Evolutionary conservation across 2,113 vertebrate genomes (phyloP), one percentile per base, ranked within the genome.

Genomic region (Bagarius yarrelli): DNA sequence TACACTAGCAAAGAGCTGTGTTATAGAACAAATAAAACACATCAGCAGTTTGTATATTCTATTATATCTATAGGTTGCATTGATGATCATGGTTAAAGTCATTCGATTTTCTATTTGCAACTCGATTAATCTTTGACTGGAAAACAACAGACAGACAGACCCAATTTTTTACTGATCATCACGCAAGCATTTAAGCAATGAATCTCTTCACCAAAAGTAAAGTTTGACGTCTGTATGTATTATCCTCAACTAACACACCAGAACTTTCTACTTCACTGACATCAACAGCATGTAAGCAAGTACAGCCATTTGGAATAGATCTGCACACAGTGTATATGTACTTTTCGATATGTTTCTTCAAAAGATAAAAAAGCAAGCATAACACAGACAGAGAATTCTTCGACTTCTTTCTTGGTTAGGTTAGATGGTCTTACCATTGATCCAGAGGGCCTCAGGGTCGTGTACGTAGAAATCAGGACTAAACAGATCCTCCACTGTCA

Each of bases 401-500:
- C 53, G 19, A 18, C n/a, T 19, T 16, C 16, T 9, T 66, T 64
- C 23, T 57, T 8, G 5, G 21, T 12, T n/a, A 40, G 50, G 64
- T 36, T 40, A n/a, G n/a, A n/a, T n/a, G n/a, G 8, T 93, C 95
- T 88, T 93, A 98, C 97, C 96, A 72, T 95, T 97, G 90, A 99
- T 96, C 97, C 97, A 98, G 64, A 90, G 94, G 61, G 95, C 95
- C 86, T 97, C 96, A 1, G 96, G 96, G 90, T 98, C 95, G 25
- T 96, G 95, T 66, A 94, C 86, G 6, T 92, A 19, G 80, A 98
- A 97, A 8, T 98, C 95, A 23, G 94, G 91, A 78, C 93, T 95
- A 90, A 98, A 98, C 53, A 99, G 95, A 85, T 98, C 97, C 84
- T 98, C 96, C 91, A 99, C 92, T 0, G 93, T 93, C 87, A 98